Evolutionary conservation across 2,888 invertebrate genomes (phyloP), one percentile per base, ranked within the genome.

Genomic region (Troides helena): DNA sequence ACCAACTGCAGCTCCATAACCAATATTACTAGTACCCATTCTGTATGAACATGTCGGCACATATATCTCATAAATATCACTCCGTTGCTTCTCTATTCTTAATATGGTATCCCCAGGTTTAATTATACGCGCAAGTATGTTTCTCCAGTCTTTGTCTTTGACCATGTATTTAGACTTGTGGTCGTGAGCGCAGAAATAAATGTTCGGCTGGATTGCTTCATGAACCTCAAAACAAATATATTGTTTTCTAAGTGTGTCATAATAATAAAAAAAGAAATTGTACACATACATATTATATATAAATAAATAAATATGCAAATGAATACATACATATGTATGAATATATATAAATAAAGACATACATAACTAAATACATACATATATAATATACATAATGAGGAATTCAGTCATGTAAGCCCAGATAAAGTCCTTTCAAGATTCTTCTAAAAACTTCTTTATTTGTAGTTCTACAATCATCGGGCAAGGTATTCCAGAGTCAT

Each of bases 41-140:
- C 99, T 94, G 85, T 99, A 99, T 0, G 98, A 98, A 82, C 98
- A 98, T 0, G 99, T 98, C 2, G 99, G 99, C 74, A 98, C 96
- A 85, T 96, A 95, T 64, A 99, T 94, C 92, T 99, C 99, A 77
- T 95, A 93, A 72, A 95, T 82, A 23, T 85, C 74, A 18, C 84
- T 79, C 0, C 80, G 77, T 2, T 78, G 74, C 7, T 82, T 79
- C 0, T 72, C 53, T 1, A 91, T 74, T n/a, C 80, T 77, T 36
- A 92, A 73, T 1, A 85, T 72, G 1, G 79, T 72, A n/a, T 78
- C 79, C 0, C 76, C 79, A 5, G 77, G 72, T n/a, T 75, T 78
- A 14, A 89, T 74, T 59, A 72, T 72, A 3, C 79, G 78, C 0
- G 78, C 79, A 57, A 80, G 72, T 68, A 83, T 80, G 62, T 78